These are phyloP conservation scores for Melitaea cinxia DNA, from an alignment of 1,140 invertebrate genomes.

Conservation along the genomic window DNA sequence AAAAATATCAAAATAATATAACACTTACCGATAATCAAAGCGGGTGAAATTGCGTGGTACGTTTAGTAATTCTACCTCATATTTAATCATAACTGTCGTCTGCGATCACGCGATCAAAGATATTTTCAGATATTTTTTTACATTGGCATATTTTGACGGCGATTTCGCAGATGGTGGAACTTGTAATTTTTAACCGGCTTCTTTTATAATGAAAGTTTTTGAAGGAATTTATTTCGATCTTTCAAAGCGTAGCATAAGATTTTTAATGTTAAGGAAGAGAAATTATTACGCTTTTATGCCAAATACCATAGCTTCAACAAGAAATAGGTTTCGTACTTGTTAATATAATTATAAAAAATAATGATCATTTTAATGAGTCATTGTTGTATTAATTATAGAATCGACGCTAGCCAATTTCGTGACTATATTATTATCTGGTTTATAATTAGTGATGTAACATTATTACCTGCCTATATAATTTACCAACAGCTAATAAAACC, in stretches of 20 bases:
- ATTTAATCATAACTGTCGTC: slow-evolving; percentile 15
- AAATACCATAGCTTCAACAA: no score
- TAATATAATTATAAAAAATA: no score
- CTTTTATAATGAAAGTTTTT: neutral
- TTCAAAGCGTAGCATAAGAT: no score
- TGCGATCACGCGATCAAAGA: slow-evolving; percentile 22
- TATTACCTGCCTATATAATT: no score
- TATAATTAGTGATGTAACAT: neutral
- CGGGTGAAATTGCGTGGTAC: no score
- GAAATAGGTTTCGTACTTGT: no score
- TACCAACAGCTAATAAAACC: no score
- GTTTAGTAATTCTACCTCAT: slow-evolving; percentile 22
- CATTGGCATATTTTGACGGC: neutral
- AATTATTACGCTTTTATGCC: no score
- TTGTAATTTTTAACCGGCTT: neutral
- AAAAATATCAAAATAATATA: no score
- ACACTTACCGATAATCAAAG: no score
- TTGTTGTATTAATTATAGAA: neutral
- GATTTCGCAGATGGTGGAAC: neutral
- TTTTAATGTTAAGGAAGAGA: no score
- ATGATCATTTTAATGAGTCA: neutral
- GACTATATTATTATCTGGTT: neutral
- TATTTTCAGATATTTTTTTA: slow-evolving; percentile 7
- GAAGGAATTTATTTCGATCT: neutral
- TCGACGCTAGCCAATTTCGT: neutral